Base-by-base conservation (phyloP, 2,888 invertebrate genomes). In the Nomada flava region DNA sequence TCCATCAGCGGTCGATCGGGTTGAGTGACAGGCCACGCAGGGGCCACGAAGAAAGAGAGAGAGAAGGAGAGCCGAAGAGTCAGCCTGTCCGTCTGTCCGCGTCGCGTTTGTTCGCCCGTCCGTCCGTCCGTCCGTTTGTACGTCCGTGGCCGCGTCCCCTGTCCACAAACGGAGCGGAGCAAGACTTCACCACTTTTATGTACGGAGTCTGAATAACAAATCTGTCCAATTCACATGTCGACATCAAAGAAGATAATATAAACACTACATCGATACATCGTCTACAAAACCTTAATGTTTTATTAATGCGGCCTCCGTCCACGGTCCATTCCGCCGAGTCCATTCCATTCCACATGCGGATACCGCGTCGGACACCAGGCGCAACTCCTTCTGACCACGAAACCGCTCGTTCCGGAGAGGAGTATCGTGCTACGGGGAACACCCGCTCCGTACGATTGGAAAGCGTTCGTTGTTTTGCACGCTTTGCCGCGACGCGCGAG, bases 171-270 rank as follows among this genome's bases (percentile, higher is more conserved):
- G 92, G 92, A 92, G 90, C 93, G 92, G 89, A 93, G 93, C 92
- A 93, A 93, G 93, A 93, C 93, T 93, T 93, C 92, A 93, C 91
- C 92, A 92, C 93, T 93, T 92, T 93, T 92, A 92, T 92, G 92
- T 93, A 92, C 92, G 92, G 91, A 93, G 93, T 91, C 93, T 93
- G 93, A 93, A 93, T 93, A 93, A 93, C 93, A 93, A 93, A 93
- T 93, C 93, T 93, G 93, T 93, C 93, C 93, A 93, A 93, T 93
- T 93, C 93, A 93, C 93, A 93, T 93, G 93, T 93, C 93, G 93
- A 93, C 93, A 93, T 93, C 93, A 93, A 93, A 93, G 93, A 93
- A 93, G 93, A 93, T 93, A 93, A 93, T 93, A 93, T 93, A 93
- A 93, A 93, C 93, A 92, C 93, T 93, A 93, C 93, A 93, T 93